A percentile compares a stretch with the other conserved stretches of the same genome.
Conservation (phyloP, 2,113 vertebrate species). For the Paradisaea rubra region DNA sequence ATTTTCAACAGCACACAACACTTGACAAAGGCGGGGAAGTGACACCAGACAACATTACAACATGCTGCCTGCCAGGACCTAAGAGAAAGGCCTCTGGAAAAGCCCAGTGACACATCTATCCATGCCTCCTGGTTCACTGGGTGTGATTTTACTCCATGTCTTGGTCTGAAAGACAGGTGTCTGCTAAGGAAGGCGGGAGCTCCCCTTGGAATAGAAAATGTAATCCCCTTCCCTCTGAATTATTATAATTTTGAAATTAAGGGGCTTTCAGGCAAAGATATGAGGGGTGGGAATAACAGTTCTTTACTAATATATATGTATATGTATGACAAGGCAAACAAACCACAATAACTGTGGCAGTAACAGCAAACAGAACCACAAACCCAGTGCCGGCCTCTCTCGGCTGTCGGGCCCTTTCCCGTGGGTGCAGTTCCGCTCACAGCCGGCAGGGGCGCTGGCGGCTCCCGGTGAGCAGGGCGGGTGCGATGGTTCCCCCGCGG, state of each 20-base stretch:
- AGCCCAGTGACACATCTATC: not conserved
- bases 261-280: not conserved
- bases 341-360: rapidly evolving
- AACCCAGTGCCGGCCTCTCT: not conserved
- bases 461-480: not conserved
- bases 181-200: not conserved
- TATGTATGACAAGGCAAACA: not conserved
- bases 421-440: rapidly evolving
- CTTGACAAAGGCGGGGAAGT: not conserved
- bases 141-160: not conserved
- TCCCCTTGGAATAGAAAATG: not conserved
- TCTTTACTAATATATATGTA: not conserved
- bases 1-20: not conserved
- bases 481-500: not conserved
- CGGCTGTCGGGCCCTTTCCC: not conserved
- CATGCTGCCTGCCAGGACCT: rapidly evolving
- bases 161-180: not conserved
- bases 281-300: not conserved
- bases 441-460: not conserved
- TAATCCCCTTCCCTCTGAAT: not conserved
- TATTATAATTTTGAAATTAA: not conserved
- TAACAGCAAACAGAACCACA: no score
- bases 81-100: not conserved
- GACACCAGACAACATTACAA: not conserved
- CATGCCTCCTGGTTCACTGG: not conserved